These are phyloP conservation scores for Lasioglossum figueresi DNA, from an alignment of 2,888 invertebrate species.

Conservation along the genomic window DNA sequence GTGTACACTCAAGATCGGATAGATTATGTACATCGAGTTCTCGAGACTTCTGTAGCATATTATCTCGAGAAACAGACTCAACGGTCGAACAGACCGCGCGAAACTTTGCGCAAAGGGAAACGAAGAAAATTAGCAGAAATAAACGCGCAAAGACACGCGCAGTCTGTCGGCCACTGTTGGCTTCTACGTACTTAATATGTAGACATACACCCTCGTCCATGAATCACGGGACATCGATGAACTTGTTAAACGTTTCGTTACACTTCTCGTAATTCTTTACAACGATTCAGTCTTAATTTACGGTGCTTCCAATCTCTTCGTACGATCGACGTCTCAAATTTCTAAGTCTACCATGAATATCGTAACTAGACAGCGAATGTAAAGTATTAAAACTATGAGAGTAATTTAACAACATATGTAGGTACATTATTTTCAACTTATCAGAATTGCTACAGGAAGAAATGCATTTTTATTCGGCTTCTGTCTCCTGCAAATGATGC, in stretches of 20 bases:
- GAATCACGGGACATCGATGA: neutral
- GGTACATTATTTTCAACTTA: neutral
- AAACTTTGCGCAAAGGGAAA: neutral
- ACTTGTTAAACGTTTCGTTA: neutral
- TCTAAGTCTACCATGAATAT: neutral
- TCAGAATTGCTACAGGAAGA: neutral
- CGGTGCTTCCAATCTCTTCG: neutral
- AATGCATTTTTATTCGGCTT: neutral
- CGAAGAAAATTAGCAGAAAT: neutral
- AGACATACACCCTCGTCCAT: neutral
- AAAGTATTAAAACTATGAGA: too few species aligned
- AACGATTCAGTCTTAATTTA: neutral
- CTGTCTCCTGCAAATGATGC: neutral
- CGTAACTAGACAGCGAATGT: too few species aligned
- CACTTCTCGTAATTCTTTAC: too few species aligned
- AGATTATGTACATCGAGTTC: conserved; percentile 38
- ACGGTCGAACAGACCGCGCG: neutral
- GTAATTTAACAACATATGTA: too few species aligned
- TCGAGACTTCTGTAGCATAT: conserved; percentile 21
- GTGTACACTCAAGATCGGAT: conserved; percentile 7
- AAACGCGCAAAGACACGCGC: neutral
- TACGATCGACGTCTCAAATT: neutral
- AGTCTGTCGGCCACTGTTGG: conserved; percentile 1
- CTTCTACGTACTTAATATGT: conserved; percentile 29
- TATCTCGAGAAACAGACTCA: conserved; percentile 44